A percentile compares a stretch with the other conserved stretches of the same genome.
phyloP scores from a whole-genome alignment of 2,113 vertebrate species.

The Spheniscus mendiculus region DNA sequence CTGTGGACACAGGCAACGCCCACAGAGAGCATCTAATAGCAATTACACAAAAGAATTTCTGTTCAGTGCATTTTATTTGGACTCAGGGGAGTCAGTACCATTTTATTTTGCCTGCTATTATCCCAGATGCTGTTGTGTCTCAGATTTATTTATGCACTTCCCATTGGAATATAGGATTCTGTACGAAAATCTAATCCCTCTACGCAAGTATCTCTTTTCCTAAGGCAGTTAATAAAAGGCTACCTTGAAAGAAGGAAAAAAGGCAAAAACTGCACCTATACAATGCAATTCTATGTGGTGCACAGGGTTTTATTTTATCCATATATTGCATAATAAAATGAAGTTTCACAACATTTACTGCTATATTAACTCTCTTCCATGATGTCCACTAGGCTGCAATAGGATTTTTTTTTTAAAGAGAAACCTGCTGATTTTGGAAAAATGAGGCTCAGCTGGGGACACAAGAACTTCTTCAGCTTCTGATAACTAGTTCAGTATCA shows the following conservation, averaged over 20 bases:
- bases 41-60: background rate
- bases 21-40: background rate
- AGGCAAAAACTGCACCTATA: background rate
- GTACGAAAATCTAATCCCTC: background rate
- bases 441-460: background rate
- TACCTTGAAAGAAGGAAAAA: background rate
- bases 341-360: background rate
- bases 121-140: background rate
- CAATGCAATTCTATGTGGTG: fast-evolving
- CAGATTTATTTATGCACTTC: background rate
- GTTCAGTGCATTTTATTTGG: background rate
- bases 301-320: background rate
- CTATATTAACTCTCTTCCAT: background rate
- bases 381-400: background rate
- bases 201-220: background rate
- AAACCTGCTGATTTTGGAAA: background rate
- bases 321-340: background rate
- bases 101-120: background rate
- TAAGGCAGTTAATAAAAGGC: background rate
- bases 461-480: background rate
- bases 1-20: background rate
- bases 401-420: background rate
- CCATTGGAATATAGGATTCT: background rate
- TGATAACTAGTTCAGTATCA: background rate
- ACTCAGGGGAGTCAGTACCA: background rate